phyloP scores from a whole-genome alignment of 1,140 invertebrate genomes.

The Meloidogyne floridensis region DNA sequence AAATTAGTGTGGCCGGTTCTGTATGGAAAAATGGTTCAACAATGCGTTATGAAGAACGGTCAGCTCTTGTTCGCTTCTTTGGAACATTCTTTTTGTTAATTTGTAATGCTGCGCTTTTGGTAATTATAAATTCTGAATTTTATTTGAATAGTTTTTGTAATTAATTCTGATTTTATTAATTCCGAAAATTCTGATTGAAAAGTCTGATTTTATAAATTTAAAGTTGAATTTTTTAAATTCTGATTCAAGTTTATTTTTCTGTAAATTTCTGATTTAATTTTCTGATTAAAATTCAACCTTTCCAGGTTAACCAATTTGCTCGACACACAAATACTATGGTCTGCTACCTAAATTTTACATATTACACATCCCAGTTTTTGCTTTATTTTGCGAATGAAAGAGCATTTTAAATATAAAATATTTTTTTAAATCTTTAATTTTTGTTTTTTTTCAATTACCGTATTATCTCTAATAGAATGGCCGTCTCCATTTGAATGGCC shows the following conservation, averaged over 20 bases:
- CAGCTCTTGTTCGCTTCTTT: constrained; percentile 46
- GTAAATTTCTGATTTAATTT: too few relatives aligned
- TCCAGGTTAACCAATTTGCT: constrained; percentile 44
- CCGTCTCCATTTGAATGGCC: too few relatives aligned
- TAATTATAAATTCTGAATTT: not conserved
- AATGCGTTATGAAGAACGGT: constrained; percentile 46
- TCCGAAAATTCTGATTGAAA: too few relatives aligned
- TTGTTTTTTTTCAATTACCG: too few relatives aligned
- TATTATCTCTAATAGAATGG: too few relatives aligned
- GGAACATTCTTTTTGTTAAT: constrained; percentile 46
- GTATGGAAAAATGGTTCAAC: constrained; percentile 52
- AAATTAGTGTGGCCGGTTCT: constrained; percentile 34
- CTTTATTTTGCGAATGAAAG: constrained; percentile 44
- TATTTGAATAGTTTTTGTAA: not conserved
- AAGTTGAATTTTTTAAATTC: not conserved
- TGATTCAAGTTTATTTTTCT: too few relatives aligned
- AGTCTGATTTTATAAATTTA: not conserved
- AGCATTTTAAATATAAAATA: constrained; percentile 37
- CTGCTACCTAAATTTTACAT: constrained; percentile 45
- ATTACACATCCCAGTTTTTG: constrained; percentile 48
- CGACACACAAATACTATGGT: constrained; percentile 42
- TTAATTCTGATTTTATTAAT: not conserved
- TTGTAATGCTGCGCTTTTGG: constrained; percentile 40
- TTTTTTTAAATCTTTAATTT: too few relatives aligned
- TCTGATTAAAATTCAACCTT: too few relatives aligned